A percentile compares a stretch with the other conserved stretches of the same genome.
Conservation (phyloP, 2,888 invertebrate species). For the Euzophera pinguis region DNA sequence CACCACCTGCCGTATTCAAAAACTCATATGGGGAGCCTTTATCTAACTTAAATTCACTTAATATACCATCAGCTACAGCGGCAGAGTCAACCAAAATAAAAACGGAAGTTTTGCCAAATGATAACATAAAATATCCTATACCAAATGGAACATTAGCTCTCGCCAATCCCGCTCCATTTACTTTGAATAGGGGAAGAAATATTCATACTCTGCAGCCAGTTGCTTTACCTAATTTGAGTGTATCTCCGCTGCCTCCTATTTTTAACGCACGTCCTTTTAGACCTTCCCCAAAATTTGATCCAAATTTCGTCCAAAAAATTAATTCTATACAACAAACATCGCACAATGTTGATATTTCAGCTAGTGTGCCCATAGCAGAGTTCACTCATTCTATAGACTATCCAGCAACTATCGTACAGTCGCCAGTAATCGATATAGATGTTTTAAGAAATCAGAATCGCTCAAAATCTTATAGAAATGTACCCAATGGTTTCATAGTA, state of each 20-base stretch:
- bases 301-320: slow-evolving; percentile 47
- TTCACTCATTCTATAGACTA: slow-evolving; percentile 86
- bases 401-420: slow-evolving; percentile 84
- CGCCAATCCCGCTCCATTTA: slow-evolving; percentile 68
- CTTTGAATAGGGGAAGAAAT: slow-evolving; percentile 64
- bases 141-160: slow-evolving; percentile 57
- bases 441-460: slow-evolving; percentile 48
- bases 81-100: slow-evolving; percentile 67
- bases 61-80: slow-evolving; percentile 60
- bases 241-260: slow-evolving; percentile 81
- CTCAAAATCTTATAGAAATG: slow-evolving; percentile 62
- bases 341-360: slow-evolving; percentile 75
- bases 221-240: slow-evolving; percentile 83
- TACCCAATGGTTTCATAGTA: slow-evolving; percentile 55
- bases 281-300: slow-evolving; percentile 41
- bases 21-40: slow-evolving; percentile 73
- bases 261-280: slow-evolving; percentile 81
- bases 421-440: slow-evolving; percentile 83
- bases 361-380: slow-evolving; percentile 84
- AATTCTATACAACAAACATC: slow-evolving; percentile 48
- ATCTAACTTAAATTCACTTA: slow-evolving; percentile 45
- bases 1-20: slow-evolving; percentile 55
- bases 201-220: slow-evolving; percentile 78
- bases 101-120: slow-evolving; percentile 56
- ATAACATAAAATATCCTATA: slow-evolving; percentile 30